Percentiles rank a stretch among this genome's conserved stretches.
phyloP scores from a whole-genome alignment of 2,888 invertebrate species.

The Sinhomidia bicolor region DNA sequence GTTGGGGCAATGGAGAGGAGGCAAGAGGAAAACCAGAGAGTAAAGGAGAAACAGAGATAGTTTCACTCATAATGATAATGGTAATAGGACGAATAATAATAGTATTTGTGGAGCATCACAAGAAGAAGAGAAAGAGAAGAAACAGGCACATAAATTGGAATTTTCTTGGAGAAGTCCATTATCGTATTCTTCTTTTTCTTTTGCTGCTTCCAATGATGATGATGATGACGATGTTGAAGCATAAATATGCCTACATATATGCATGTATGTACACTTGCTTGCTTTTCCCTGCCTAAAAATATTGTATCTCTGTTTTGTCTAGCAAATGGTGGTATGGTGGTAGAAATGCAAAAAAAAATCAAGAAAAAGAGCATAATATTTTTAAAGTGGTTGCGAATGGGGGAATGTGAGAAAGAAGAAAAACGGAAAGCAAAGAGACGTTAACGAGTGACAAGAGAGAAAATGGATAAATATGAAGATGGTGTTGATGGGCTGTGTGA shows the following conservation, averaged over 20 bases:
- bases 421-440: background rate
- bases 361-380: too few relatives aligned
- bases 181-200: background rate
- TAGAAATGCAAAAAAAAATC: too few relatives aligned
- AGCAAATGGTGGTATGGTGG: too few relatives aligned
- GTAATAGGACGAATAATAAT: constrained; percentile 17
- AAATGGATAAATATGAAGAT: constrained; percentile 10
- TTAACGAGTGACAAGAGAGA: background rate
- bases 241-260: background rate
- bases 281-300: too few relatives aligned
- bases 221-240: background rate
- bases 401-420: background rate
- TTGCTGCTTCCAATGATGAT: background rate
- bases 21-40: background rate
- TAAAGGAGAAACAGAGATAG: background rate
- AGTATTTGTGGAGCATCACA: background rate
- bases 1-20: background rate
- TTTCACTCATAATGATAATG: constrained; percentile 23
- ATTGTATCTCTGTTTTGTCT: too few relatives aligned
- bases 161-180: constrained; percentile 34
- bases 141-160: constrained; percentile 42
- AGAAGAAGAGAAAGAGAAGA: background rate
- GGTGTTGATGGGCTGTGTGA: constrained; percentile 12
- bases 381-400: background rate
- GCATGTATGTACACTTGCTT: background rate